Conservation (phyloP, 2,113 vertebrate species). For the Tachysurus vachellii region DNA sequence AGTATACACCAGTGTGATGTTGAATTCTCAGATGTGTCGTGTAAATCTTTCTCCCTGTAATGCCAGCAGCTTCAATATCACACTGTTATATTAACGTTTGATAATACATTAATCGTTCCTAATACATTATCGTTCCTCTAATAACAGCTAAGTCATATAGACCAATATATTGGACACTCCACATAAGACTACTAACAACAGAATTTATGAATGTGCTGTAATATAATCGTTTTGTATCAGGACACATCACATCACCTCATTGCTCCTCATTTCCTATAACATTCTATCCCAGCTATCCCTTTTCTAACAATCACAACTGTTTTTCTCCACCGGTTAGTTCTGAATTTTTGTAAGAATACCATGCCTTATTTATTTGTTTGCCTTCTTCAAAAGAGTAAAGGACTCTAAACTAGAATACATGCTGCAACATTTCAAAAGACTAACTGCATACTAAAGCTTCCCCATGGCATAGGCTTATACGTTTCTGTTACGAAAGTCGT, state of each 20-base stretch:
- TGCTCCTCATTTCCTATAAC: neutral
- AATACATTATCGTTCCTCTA: neutral
- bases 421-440: slow-evolving; percentile 42
- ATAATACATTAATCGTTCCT: no score
- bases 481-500: slow-evolving; percentile 21
- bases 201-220: neutral
- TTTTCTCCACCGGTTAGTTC: slow-evolving; percentile 6
- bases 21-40: neutral
- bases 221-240: neutral
- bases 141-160: neutral
- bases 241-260: neutral
- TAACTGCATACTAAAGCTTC: slow-evolving; percentile 33
- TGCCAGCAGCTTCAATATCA: neutral
- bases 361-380: slow-evolving; percentile 34
- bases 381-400: slow-evolving; percentile 36
- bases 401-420: slow-evolving; percentile 36
- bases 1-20: neutral
- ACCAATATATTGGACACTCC: neutral
- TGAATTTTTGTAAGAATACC: slow-evolving; percentile 28
- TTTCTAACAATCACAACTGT: slow-evolving; percentile 17
- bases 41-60: neutral
- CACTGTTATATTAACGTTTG: neutral
- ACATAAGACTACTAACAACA: neutral
- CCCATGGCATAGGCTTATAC: slow-evolving; percentile 21
- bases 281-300: no score